Conservation (phyloP, 1,140 invertebrate species). For the roundworm (Caenorhabditis elegans) region DNA sequence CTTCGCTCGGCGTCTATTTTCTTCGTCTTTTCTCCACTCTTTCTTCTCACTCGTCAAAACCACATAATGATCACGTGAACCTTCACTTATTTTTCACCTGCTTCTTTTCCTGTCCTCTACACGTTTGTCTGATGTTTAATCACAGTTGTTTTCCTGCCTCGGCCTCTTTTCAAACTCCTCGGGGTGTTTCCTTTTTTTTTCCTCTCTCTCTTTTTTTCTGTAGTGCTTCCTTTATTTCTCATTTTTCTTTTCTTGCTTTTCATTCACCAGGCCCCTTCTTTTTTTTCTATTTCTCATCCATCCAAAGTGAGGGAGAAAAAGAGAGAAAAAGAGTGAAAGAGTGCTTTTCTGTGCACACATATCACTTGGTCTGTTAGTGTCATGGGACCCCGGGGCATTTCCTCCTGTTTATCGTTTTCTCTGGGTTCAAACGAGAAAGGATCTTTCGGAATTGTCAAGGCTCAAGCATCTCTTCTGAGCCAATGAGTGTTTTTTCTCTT, state of each 20-base stretch:
- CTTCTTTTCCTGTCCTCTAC: background rate
- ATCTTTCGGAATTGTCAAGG: background rate
- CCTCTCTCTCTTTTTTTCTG: background rate
- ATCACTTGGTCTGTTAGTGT: slow-evolving; percentile 28
- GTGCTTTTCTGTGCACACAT: slow-evolving; percentile 21
- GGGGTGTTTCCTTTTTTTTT: background rate
- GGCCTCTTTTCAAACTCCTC: background rate
- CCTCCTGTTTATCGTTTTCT: background rate
- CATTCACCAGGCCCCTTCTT: background rate
- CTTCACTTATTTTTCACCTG: slow-evolving; percentile 21
- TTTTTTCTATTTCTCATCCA: background rate
- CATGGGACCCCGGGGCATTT: slow-evolving; percentile 26
- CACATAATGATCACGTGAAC: slow-evolving; percentile 27
- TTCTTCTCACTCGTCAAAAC: background rate
- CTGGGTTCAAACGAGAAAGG: too few species aligned
- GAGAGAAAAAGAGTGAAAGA: background rate
- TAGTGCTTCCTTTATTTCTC: background rate
- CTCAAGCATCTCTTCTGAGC: slow-evolving; percentile 24
- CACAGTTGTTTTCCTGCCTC: slow-evolving; percentile 3
- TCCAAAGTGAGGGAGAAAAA: background rate
- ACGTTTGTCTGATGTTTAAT: slow-evolving; percentile 27
- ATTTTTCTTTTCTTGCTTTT: background rate
- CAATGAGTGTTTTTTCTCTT: background rate
- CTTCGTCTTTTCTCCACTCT: too few species aligned
- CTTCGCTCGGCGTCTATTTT: background rate